phyloP scores from a whole-genome alignment of 2,113 vertebrate genomes.

The Copsychus sechellarum region DNA sequence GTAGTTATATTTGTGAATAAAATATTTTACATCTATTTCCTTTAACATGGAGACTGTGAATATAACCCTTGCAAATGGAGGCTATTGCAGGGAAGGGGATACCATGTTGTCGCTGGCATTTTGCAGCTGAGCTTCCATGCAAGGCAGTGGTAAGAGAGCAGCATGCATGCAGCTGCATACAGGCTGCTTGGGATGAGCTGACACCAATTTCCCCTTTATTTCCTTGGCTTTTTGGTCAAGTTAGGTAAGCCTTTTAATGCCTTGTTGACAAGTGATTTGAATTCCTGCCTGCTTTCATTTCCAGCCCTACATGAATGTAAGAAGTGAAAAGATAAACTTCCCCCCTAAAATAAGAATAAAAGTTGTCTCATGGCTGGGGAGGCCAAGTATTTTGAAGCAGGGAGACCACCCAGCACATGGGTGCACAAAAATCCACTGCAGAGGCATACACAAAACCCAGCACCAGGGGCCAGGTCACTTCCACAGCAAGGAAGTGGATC shows the following conservation, averaged over 20 bases:
- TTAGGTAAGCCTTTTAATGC: neutral
- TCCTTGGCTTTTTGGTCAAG: neutral
- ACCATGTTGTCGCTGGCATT: neutral
- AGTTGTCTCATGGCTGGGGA: neutral
- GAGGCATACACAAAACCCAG: accelerated
- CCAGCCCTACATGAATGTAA: neutral
- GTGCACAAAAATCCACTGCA: accelerated
- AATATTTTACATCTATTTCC: conserved; percentile 51
- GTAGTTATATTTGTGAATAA: conserved; percentile 65
- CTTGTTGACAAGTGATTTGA: neutral
- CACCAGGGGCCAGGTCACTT: neutral
- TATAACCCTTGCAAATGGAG: conserved; percentile 2
- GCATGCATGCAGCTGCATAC: neutral
- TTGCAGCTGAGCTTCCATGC: neutral
- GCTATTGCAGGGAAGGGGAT: neutral
- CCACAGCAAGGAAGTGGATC: neutral
- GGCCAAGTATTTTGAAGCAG: neutral
- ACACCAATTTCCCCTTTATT: neutral
- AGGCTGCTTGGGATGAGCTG: neutral
- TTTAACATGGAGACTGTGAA: conserved; percentile 15
- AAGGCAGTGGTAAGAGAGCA: neutral
- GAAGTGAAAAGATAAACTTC: neutral
- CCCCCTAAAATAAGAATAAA: neutral
- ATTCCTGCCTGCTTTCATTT: neutral
- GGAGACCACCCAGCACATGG: neutral